phyloP scores from a whole-genome alignment of 2,113 vertebrate species.

The Coptodon rendalli region DNA sequence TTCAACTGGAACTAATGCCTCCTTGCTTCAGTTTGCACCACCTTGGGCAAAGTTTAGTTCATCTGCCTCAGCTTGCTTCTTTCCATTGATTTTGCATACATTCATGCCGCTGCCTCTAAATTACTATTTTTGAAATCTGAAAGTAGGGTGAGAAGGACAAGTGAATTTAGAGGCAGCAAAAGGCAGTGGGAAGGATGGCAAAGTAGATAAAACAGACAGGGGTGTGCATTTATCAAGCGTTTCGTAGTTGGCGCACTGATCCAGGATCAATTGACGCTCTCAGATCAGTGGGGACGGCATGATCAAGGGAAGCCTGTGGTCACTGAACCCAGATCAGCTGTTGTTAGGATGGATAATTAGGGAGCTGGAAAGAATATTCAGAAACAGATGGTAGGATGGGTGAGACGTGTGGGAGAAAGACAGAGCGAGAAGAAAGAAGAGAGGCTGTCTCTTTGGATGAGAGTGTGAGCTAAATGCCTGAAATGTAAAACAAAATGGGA shows the following conservation, averaged over 20 bases:
- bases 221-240: conserved; percentile 19
- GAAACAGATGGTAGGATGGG: conserved; percentile 55
- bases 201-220: conserved; percentile 6
- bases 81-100: conserved; percentile 33
- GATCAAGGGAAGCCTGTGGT: conserved; percentile 47
- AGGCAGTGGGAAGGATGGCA: not conserved
- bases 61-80: not conserved
- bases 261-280: conserved; percentile 31
- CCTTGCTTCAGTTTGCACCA: conserved; percentile 21
- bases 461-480: conserved; percentile 24
- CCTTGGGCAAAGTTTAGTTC: conserved; percentile 31
- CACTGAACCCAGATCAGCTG: conserved; percentile 51
- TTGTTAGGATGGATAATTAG: conserved; percentile 47
- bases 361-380: conserved; percentile 37
- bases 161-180: not conserved
- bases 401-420: conserved; percentile 18
- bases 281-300: conserved; percentile 21
- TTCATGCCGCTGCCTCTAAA: not conserved
- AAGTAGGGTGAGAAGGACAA: not conserved
- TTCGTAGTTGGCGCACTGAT: conserved; percentile 23
- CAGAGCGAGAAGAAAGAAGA: conserved; percentile 2
- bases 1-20: conserved; percentile 28
- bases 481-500: conserved; percentile 24
- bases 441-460: conserved; percentile 13
- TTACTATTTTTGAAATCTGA: conserved; percentile 2